Base-by-base conservation (phyloP, 2,888 invertebrate genomes). In the Pyrochroa serraticornis region DNA sequence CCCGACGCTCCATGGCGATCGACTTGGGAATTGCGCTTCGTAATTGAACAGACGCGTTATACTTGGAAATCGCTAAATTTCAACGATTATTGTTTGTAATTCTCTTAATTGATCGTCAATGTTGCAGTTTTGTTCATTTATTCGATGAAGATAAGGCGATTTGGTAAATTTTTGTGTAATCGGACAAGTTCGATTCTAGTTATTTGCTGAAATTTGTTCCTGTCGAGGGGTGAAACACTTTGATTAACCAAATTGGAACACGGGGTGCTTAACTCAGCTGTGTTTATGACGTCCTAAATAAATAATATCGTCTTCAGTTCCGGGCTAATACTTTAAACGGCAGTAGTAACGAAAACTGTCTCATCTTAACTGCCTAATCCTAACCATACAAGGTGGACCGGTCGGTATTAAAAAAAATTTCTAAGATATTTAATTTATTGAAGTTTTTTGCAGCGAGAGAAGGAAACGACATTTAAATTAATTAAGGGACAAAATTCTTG, bases 21-120 rank as follows among this genome's bases (percentile, higher is more conserved):
- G 65, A 58, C 65, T 61, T 62, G 69, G 70, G 69, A 65, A 67
- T 68, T 65, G 67, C 66, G 66, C 69, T 66, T 67, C 67, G 67
- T 72, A 73, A 71, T 73, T 71, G 71, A 68, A 66, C 70, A 31
- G 22, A 22, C 22, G 22, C 5, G 22, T 22, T 22, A 5, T 22
- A 22, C 22, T 42, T 42, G 31, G 47, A 48, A 12, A 54, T 54
- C 54, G 47, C 47, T 54, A 54, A 54, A 48, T 54, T 54, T 36
- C 44, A 31, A 53, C 46, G 53, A 39, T 39, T 30, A n/a, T 39
- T 35, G 14, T 53, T 8, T 30, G 9, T 8, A 54, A 54, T 45
- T 54, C 46, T 47, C n/a, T 49, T 30, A 45, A 38, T 45, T 14
- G 35, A 14, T 31, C 42, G 31, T 48, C 31, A 14, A 30, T 12